These are phyloP conservation scores for Varroa destructor DNA, from an alignment of 1,140 invertebrate species.

Conservation along the genomic window DNA sequence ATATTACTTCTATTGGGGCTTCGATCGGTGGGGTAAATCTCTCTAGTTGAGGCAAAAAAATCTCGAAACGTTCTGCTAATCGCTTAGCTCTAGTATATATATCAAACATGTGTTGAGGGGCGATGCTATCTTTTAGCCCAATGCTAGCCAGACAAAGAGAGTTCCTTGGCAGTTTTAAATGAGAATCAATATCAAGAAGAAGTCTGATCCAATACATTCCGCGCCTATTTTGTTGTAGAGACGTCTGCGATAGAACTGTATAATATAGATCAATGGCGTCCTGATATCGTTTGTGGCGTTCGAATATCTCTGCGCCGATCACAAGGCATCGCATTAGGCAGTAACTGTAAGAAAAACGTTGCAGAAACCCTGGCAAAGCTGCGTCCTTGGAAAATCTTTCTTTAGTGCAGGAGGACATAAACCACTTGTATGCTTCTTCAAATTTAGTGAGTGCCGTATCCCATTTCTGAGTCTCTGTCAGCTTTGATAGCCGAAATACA, in stretches of 20 bases:
- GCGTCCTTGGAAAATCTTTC: constrained; percentile 4
- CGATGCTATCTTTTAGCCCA: not conserved
- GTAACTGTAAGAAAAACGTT: constrained; percentile 8
- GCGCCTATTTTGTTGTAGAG: not conserved
- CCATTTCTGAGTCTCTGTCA: not conserved
- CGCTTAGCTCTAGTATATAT: constrained; percentile 7
- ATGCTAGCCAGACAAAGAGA: not conserved
- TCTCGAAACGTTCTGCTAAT: not conserved
- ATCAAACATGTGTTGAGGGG: constrained; percentile 7
- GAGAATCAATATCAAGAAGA: constrained; percentile 7
- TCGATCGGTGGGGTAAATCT: not conserved
- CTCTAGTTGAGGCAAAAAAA: not conserved
- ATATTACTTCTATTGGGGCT: not conserved
- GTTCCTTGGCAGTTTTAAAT: constrained; percentile 1
- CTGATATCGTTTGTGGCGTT: constrained; percentile 7
- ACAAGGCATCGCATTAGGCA: constrained; percentile 2
- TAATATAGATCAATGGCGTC: constrained; percentile 17
- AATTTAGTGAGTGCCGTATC: constrained; percentile 8
- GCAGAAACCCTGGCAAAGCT: not conserved
- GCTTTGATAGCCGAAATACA: not conserved
- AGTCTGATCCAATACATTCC: constrained; percentile 11
- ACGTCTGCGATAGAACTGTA: constrained; percentile 11
- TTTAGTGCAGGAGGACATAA: not conserved
- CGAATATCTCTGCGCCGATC: constrained; percentile 7
- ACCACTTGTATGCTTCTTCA: not conserved